Evolutionary conservation across 2,888 invertebrate species (phyloP).

Genomic region (Falcaria lacertinaria): DNA sequence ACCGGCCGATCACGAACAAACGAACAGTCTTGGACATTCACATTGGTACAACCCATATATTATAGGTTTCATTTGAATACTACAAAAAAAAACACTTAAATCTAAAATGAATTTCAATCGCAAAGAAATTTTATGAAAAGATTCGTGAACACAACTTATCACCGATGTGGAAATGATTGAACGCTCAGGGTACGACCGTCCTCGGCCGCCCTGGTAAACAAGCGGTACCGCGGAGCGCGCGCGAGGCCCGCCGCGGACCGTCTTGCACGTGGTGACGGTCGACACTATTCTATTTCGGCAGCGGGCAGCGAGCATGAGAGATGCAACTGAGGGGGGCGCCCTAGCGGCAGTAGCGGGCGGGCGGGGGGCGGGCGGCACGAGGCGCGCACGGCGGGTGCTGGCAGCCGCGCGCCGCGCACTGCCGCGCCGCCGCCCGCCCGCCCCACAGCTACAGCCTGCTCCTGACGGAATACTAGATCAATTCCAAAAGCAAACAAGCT

Average conservation of each 20-base stretch:
- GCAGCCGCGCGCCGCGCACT: conserved; percentile 67
- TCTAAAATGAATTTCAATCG: too few species aligned
- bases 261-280: background rate
- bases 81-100: too few species aligned
- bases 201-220: background rate
- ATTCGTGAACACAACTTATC: too few species aligned
- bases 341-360: conserved; percentile 22
- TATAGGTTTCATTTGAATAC: too few species aligned
- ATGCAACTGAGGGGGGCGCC: conserved; percentile 14
- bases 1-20: too few species aligned
- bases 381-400: conserved; percentile 40
- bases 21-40: too few species aligned
- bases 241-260: conserved; percentile 5
- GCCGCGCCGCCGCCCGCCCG: conserved; percentile 30
- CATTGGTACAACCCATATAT: too few species aligned
- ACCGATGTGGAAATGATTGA: background rate
- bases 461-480: background rate
- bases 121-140: too few species aligned
- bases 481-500: background rate
- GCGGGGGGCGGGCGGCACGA: conserved; percentile 15
- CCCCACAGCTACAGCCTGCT: conserved; percentile 14
- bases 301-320: too few species aligned
- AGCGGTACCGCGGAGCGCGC: conserved; percentile 7
- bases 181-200: too few species aligned
- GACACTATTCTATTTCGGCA: conserved; percentile 28